These are phyloP conservation scores for Colossoma macropomum DNA, from an alignment of 2,113 vertebrate species.

Conservation along the genomic window DNA sequence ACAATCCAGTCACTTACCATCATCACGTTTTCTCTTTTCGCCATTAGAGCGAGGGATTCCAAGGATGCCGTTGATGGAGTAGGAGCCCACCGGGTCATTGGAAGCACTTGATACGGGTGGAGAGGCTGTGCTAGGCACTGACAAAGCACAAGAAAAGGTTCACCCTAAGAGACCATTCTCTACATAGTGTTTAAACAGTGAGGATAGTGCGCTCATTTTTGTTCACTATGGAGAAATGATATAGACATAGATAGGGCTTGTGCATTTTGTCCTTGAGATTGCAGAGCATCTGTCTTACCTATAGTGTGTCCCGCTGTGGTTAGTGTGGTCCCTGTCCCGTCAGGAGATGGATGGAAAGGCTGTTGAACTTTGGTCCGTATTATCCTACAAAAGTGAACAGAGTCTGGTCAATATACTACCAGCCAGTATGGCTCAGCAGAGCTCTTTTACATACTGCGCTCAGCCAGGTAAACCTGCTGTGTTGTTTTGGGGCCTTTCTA, in stretches of 20 bases:
- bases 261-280: neutral
- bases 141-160: constrained; percentile 71
- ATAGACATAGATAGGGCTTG: neutral
- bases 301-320: constrained; percentile 95
- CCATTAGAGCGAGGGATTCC: constrained; percentile 99
- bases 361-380: constrained; percentile 99
- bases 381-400: constrained; percentile 86
- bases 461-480: constrained; percentile 64
- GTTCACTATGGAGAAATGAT: neutral
- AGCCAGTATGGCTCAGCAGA: constrained; percentile 25
- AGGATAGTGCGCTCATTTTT: neutral
- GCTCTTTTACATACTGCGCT: constrained; percentile 61
- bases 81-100: constrained; percentile 98
- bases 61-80: constrained; percentile 99
- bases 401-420: constrained; percentile 66
- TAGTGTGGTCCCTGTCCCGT: constrained; percentile 88
- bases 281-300: constrained; percentile 78
- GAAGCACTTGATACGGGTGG: constrained; percentile 98
- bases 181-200: constrained; percentile 15
- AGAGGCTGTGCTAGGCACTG: constrained; percentile 98
- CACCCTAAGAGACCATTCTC: constrained; percentile 38
- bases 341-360: constrained; percentile 98
- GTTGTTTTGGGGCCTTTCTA: constrained; percentile 62
- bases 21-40: constrained; percentile 99
- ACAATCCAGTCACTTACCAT: constrained; percentile 86